These are phyloP conservation scores for Australoheros facetus DNA, from an alignment of 2,797 vertebrate genomes.

Conservation along the genomic window DNA sequence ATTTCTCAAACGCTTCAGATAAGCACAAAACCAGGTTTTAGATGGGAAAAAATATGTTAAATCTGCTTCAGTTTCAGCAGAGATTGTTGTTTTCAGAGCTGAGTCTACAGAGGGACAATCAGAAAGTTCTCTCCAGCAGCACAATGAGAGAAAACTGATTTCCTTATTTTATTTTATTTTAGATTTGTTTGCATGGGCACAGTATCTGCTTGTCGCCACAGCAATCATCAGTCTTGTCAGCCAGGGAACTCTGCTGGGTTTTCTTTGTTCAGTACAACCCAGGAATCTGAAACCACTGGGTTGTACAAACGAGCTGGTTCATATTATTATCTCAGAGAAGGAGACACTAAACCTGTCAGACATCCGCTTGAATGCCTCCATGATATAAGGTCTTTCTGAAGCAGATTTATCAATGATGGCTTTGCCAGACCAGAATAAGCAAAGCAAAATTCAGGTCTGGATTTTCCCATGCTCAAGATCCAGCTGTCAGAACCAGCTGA, in stretches of 20 bases:
- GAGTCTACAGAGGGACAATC: not conserved
- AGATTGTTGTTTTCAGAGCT: not conserved
- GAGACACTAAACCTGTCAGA: not conserved
- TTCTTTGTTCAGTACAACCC: not conserved
- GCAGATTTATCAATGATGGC: not conserved
- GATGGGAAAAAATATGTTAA: not conserved
- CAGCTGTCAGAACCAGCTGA: not conserved
- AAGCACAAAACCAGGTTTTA: not conserved
- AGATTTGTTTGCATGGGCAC: not conserved
- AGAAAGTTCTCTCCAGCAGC: not conserved
- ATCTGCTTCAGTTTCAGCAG: not conserved
- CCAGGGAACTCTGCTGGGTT: not conserved
- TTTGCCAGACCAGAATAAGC: not conserved
- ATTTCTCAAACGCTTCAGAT: constrained; percentile 2
- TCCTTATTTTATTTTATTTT: constrained; percentile 31
- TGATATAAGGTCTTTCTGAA: not conserved
- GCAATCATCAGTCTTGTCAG: constrained; percentile 6
- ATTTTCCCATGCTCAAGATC: not conserved
- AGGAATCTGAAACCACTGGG: not conserved
- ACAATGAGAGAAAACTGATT: constrained; percentile 20
- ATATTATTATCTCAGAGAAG: not conserved
- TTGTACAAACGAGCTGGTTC: not conserved
- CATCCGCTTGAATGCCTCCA: not conserved
- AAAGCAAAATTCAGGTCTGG: not conserved
- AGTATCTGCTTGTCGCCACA: constrained; percentile 17